These are phyloP conservation scores for Perdix hodgsoniae DNA, from an alignment of 2,797 vertebrate genomes.

Conservation along the genomic window DNA sequence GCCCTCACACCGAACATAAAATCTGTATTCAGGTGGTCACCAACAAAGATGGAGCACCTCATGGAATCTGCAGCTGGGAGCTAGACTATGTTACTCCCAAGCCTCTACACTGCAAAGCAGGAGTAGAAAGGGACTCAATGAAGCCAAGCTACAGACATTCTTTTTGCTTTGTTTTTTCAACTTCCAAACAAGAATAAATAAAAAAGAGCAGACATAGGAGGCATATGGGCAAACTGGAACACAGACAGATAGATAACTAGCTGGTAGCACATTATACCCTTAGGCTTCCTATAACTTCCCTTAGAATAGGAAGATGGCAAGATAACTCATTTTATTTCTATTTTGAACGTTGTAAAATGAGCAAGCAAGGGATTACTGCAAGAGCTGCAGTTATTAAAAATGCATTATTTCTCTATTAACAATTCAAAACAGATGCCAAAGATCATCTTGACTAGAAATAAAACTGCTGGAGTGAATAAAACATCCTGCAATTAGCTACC, in stretches of 20 bases:
- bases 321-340: neutral
- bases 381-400: constrained; percentile 68
- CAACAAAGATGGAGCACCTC: neutral
- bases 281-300: neutral
- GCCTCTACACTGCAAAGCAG: neutral
- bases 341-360: constrained; percentile 1
- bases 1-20: neutral
- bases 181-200: constrained; percentile 4
- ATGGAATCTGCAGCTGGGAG: neutral
- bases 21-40: neutral
- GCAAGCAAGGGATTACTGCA: constrained; percentile 23
- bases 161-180: neutral
- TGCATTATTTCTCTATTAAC: constrained; percentile 58
- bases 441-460: constrained; percentile 20
- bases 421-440: constrained; percentile 68
- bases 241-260: neutral
- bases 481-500: constrained; percentile 51
- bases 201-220: constrained; percentile 19
- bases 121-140: neutral
- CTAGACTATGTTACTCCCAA: fast-evolving
- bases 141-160: neutral
- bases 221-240: constrained; percentile 2
- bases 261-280: neutral
- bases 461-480: constrained; percentile 64
- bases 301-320: neutral